Conservation (phyloP, 2,113 vertebrate genomes). For the Coptodon bakossiorum region DNA sequence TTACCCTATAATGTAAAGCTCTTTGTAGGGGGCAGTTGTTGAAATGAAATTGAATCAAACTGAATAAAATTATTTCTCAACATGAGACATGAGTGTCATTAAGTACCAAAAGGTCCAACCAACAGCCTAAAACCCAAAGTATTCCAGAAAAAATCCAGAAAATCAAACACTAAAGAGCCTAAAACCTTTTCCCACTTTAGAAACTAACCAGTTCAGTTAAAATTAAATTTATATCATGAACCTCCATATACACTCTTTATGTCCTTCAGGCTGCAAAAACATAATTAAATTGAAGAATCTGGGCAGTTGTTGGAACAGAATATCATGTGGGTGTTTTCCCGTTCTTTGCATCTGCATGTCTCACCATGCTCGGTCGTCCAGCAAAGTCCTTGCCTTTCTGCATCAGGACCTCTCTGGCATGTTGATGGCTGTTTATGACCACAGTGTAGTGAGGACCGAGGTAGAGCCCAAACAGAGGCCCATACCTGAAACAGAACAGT, state of each 20-base stretch:
- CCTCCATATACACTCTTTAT: neutral
- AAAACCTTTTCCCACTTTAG: neutral
- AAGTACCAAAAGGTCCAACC: neutral
- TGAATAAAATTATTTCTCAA: neutral
- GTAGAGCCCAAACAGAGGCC: constrained; percentile 58
- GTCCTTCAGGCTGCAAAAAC: too few relatives aligned
- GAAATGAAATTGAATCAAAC: neutral
- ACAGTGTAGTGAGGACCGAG: constrained; percentile 65
- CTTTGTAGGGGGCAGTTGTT: neutral
- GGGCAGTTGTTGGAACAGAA: neutral
- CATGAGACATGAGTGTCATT: neutral
- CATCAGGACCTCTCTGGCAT: constrained; percentile 67
- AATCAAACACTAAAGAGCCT: neutral
- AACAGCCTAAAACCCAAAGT: neutral
- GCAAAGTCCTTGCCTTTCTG: constrained; percentile 69
- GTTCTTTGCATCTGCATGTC: neutral
- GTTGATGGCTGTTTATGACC: constrained; percentile 61
- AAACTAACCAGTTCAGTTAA: neutral
- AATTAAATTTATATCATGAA: neutral
- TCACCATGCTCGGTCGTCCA: constrained; percentile 72
- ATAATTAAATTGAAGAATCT: neutral
- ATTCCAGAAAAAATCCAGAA: neutral
- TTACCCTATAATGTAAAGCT: neutral
- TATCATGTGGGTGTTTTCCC: neutral
- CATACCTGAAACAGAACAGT: constrained; percentile 24